phyloP scores from a whole-genome alignment of 1,140 invertebrate genomes.

The Drosophila tani region DNA sequence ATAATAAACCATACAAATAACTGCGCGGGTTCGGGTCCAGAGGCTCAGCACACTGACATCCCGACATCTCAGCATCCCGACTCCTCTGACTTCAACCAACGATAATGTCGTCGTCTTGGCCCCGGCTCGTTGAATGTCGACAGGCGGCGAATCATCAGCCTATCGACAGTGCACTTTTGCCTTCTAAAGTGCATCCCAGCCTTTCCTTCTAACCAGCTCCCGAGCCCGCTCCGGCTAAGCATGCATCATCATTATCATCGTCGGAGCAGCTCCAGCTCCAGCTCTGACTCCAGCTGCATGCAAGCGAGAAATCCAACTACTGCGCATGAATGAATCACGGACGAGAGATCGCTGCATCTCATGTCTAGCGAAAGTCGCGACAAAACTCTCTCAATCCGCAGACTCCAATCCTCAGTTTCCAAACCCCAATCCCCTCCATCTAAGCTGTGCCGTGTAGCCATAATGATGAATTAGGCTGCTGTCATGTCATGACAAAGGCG shows the following conservation, averaged over 20 bases:
- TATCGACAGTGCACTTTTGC: slow-evolving; percentile 70
- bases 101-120: slow-evolving; percentile 76
- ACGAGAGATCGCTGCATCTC: slow-evolving; percentile 55
- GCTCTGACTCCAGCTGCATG: slow-evolving; percentile 48
- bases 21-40: slow-evolving; percentile 10
- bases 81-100: slow-evolving; percentile 70
- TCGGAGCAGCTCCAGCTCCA: slow-evolving; percentile 22
- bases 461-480: slow-evolving; percentile 84
- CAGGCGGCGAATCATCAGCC: slow-evolving; percentile 74
- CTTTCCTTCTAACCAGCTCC: slow-evolving; percentile 37
- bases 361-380: slow-evolving; percentile 82
- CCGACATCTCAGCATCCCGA: slow-evolving; percentile 12
- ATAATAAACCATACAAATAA: slow-evolving; percentile 62
- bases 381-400: slow-evolving; percentile 74
- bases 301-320: slow-evolving; percentile 75
- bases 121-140: slow-evolving; percentile 64
- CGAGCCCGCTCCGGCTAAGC: slow-evolving; percentile 31
- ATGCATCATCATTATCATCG: slow-evolving; percentile 77
- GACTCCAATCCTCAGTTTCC: neutral
- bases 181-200: slow-evolving; percentile 38
- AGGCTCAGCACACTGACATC: slow-evolving; percentile 7
- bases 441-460: slow-evolving; percentile 58
- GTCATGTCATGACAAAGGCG: slow-evolving; percentile 84
- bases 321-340: slow-evolving; percentile 78
- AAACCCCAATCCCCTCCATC: slow-evolving; percentile 5